Evolutionary conservation across 2,113 vertebrate species (phyloP), one percentile per base, ranked within the genome.

Genomic region (Mellivora capensis): DNA sequence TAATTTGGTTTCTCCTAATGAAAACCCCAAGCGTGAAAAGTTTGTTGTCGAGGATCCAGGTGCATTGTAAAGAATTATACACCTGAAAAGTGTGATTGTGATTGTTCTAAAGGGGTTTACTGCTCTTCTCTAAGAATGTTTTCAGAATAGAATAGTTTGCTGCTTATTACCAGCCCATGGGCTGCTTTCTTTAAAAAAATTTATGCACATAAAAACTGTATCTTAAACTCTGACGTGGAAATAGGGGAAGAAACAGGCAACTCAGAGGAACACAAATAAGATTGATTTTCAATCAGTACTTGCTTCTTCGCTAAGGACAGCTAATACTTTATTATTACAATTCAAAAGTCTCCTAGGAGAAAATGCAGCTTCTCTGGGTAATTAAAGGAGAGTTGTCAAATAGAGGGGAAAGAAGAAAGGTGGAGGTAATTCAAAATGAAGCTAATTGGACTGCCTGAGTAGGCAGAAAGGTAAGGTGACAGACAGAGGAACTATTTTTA

Each of bases 301-400:
- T 96, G 21, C 3, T 47, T 96, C 94, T 93, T 49, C 59, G 80
- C n/a, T 21, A 59, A 89, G 64, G 52, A 93, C 52, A 20, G 37
- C 61, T 92, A 87, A 89, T 91, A 12, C 5, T 89, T n/a, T 92
- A 87, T 95, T 94, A 80, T 62, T 90, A 69, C 31, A 67, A 84
- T 84, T 87, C 39, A 77, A 54, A 94, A 62, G 2, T 93, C 79
- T 96, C 17, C 47, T 39, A 37, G 54, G 21, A 95, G n/a, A 96
- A 93, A 93, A 84, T 83, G 17, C 17, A 86, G n/a, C 95, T 93
- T 96, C 72, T 89, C 47, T 87, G 67, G 14, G 11, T 87, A 89
- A 93, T 95, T 96, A 93, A 91, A 96, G 44, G 13, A 69, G 18
- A 83, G 34, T 87, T 96, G 79, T 62, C 47, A 89, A 94, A 96